Conservation (phyloP, 2,113 vertebrate genomes). For the Charina bottae region DNA sequence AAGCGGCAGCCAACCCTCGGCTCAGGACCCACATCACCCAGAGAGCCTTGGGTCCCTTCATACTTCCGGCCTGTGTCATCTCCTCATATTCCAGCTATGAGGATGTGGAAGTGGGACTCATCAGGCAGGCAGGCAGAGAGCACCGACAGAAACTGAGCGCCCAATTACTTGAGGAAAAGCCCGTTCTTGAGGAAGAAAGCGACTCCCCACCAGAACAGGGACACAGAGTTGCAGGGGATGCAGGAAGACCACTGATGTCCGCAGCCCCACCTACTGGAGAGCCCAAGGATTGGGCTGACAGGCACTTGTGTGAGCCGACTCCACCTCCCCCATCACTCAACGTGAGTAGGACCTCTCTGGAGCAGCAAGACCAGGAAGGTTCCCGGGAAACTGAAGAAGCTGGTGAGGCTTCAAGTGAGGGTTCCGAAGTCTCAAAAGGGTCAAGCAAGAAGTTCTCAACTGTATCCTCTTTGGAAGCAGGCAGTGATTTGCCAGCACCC, state of each 20-base stretch:
- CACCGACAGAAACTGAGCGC: neutral
- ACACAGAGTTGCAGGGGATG: too few species aligned
- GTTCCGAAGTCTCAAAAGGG: neutral
- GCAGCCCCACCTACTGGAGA: neutral
- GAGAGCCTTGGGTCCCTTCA: neutral
- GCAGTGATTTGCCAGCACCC: neutral
- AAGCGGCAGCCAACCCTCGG: neutral
- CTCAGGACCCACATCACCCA: neutral
- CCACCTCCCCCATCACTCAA: neutral
- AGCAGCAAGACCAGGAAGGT: neutral
- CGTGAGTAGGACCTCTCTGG: neutral
- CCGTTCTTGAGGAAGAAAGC: neutral
- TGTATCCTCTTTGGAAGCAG: neutral
- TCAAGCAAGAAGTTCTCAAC: neutral
- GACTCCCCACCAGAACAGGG: too few species aligned
- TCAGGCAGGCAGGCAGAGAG: neutral
- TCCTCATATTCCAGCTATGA: neutral
- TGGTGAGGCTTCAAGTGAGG: neutral
- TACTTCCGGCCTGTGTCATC: neutral
- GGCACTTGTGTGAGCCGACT: fast-evolving
- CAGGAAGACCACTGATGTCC: neutral
- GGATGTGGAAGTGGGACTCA: neutral
- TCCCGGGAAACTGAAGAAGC: neutral
- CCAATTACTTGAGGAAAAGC: neutral
- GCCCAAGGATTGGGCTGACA: neutral